Evolutionary conservation across 1,140 invertebrate genomes (phyloP), one percentile per base, ranked within the genome.

Genomic region (Ladona fulva): DNA sequence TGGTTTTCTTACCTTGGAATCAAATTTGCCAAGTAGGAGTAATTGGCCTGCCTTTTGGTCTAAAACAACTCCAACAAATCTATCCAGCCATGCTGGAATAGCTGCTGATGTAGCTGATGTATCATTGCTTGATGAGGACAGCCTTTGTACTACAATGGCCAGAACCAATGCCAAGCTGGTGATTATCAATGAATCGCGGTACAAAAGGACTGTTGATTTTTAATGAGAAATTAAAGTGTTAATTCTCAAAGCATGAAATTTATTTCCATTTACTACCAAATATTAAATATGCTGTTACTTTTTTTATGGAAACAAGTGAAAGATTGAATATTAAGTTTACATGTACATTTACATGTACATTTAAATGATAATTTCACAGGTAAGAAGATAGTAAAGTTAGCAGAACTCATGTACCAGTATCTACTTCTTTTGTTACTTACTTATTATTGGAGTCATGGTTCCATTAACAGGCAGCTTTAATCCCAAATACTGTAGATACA

Each of bases 391-490:
- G n/a, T n/a, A n/a, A n/a, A n/a, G n/a, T n/a, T n/a, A n/a, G n/a
- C n/a, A n/a, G n/a, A n/a, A n/a, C n/a, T n/a, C n/a, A n/a, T n/a
- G n/a, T n/a, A n/a, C n/a, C n/a, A n/a, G n/a, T n/a, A n/a, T n/a
- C n/a, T n/a, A n/a, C n/a, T n/a, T n/a, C n/a, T n/a, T 37, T 37
- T 37, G 8, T 8, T 24, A 44, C 37, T 79, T n/a, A 16, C 78
- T 74, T 1, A 24, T 52, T 11, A 75, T 78, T 24, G 78, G 52
- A 0, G 19, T 78, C 19, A 73, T 79, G 29, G 78, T 42, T 0
- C 86, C 87, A 78, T 83, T 86, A 0, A 76, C 77, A 0, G 87
- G 87, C 16, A 89, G 1, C 24, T 80, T 76, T 83, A 84, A 87
- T 8, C 83, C 82, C 12, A 89, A 37, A 76, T 86, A 81, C 76